phyloP scores from a whole-genome alignment of 2,888 invertebrate genomes.

The Microplitis deprimator region DNA sequence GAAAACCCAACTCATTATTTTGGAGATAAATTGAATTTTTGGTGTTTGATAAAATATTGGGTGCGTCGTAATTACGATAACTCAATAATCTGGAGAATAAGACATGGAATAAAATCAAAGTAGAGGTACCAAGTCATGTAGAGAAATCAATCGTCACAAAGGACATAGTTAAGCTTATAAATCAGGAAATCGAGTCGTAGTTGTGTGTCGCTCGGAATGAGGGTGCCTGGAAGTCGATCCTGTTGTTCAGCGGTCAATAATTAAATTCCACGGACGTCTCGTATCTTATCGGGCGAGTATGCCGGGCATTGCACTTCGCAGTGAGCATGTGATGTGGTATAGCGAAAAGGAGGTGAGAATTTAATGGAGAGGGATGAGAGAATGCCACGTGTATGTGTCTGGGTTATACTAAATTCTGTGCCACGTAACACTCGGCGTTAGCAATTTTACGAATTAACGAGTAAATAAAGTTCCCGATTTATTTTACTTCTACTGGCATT shows the following conservation, averaged over 20 bases:
- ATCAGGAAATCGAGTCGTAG: constrained; percentile 37
- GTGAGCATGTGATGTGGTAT: constrained; percentile 14
- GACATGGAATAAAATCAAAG: not conserved
- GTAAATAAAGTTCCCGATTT: constrained; percentile 15
- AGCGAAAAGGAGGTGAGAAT: not conserved
- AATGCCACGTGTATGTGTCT: not conserved
- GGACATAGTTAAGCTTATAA: constrained; percentile 33
- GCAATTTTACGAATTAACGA: constrained; percentile 16
- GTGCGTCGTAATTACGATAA: not conserved
- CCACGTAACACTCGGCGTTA: not conserved
- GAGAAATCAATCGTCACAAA: constrained; percentile 37
- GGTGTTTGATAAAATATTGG: too few species aligned
- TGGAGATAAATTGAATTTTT: too few species aligned
- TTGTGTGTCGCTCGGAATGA: constrained; percentile 18
- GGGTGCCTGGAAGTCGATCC: constrained; percentile 32
- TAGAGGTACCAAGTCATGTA: constrained; percentile 8
- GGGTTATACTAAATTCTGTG: not conserved
- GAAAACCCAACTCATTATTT: too few species aligned
- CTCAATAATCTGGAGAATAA: not conserved
- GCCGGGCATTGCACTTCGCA: constrained; percentile 13
- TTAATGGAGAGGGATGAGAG: constrained; percentile 1
- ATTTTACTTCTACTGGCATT: too few species aligned
- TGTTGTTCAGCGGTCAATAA: constrained; percentile 52
- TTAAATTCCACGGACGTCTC: constrained; percentile 55
- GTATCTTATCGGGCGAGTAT: constrained; percentile 51